Conservation (phyloP, 2,113 vertebrate genomes). For the Rattus rattus region DNA sequence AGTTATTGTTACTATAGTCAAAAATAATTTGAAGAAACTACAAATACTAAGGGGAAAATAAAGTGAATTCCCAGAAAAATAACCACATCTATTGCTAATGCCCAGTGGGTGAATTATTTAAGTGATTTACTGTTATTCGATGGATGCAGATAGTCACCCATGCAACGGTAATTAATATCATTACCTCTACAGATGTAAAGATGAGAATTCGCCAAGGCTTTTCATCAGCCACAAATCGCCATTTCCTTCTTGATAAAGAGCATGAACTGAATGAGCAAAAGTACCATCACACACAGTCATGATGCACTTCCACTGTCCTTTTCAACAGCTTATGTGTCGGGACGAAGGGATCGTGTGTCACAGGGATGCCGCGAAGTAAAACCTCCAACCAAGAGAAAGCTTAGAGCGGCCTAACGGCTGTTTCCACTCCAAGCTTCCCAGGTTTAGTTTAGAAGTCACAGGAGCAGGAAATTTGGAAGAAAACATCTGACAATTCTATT, state of each 20-base stretch:
- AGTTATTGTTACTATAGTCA: conserved; percentile 54
- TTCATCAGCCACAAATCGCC: neutral
- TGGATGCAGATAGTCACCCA: conserved; percentile 23
- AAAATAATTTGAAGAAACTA: conserved; percentile 64
- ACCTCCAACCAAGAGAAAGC: neutral
- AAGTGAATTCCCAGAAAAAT: conserved; percentile 64
- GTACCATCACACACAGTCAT: neutral
- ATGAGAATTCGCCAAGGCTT: neutral
- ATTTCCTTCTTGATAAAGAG: conserved; percentile 52
- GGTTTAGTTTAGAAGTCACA: neutral
- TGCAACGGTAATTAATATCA: conserved; percentile 16
- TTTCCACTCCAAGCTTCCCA: neutral
- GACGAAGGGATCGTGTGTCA: neutral
- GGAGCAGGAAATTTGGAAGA: neutral
- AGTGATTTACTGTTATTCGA: conserved; percentile 56
- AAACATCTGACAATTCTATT: neutral
- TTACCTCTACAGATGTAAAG: conserved; percentile 38
- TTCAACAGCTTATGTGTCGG: neutral
- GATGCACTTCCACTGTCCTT: neutral
- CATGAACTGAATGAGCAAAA: neutral
- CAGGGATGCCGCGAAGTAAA: neutral
- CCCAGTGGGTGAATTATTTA: conserved; percentile 52
- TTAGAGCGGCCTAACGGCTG: neutral
- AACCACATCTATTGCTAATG: conserved; percentile 63
- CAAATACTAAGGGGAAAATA: conserved; percentile 61